These are phyloP conservation scores for Laupala kohalensis DNA, from an alignment of 1,140 invertebrate genomes.

Conservation along the genomic window DNA sequence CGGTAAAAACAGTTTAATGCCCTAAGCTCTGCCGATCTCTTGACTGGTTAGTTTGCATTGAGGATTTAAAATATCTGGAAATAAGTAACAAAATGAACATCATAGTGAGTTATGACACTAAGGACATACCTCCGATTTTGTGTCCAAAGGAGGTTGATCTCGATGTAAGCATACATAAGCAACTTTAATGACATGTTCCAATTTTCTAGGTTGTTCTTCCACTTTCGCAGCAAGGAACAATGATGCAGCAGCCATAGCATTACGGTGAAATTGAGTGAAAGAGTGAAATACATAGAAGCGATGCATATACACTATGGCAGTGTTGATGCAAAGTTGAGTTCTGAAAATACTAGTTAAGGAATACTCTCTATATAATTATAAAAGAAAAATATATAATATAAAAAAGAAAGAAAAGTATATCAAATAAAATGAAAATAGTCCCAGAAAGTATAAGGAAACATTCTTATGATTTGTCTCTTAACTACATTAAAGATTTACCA, in stretches of 20 bases:
- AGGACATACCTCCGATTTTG: constrained; percentile 55
- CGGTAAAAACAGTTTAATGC: too few relatives aligned
- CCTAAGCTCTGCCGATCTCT: too few relatives aligned
- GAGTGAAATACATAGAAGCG: constrained; percentile 93
- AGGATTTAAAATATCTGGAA: too few relatives aligned
- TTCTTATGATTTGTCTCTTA: too few relatives aligned
- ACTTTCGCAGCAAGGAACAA: constrained; percentile 95
- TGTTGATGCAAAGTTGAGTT: constrained; percentile 83
- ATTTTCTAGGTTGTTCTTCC: constrained; percentile 89
- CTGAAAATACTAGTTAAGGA: constrained; percentile 29
- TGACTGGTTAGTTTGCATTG: too few relatives aligned
- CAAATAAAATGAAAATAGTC: neutral
- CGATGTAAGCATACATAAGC: constrained; percentile 67
- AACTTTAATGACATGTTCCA: constrained; percentile 90
- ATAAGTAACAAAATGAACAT: too few relatives aligned
- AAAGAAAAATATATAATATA: neutral
- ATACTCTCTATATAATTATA: neutral
- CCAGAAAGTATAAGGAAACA: too few relatives aligned
- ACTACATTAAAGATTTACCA: too few relatives aligned
- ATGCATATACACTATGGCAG: constrained; percentile 97
- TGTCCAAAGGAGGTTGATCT: constrained; percentile 44
- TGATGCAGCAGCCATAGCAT: constrained; percentile 66
- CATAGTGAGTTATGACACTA: too few relatives aligned
- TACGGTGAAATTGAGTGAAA: constrained; percentile 70
- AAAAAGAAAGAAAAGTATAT: neutral